Conservation (phyloP, 2,113 vertebrate genomes). For the Calidris pygmaea region DNA sequence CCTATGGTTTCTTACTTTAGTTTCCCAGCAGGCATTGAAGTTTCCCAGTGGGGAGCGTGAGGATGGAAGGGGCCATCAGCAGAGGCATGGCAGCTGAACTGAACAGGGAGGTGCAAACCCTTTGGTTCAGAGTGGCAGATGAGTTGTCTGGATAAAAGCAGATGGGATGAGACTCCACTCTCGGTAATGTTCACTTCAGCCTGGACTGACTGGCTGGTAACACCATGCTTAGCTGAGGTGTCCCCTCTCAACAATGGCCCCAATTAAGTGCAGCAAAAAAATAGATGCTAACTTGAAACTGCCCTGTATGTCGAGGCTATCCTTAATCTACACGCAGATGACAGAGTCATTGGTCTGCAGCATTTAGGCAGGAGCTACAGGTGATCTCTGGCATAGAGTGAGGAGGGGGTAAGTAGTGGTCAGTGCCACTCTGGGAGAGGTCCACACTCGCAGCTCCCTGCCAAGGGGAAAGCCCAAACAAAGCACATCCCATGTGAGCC, state of each 20-base stretch:
- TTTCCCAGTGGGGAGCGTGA: neutral
- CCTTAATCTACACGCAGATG: neutral
- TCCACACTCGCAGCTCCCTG: fast-evolving
- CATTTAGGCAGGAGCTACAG: neutral
- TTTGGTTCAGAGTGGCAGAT: neutral
- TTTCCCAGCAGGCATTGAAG: neutral
- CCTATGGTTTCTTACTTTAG: neutral
- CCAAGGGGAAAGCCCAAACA: neutral
- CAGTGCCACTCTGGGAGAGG: neutral
- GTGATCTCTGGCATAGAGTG: neutral
- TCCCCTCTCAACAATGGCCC: neutral
- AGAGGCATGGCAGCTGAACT: neutral
- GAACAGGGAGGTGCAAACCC: neutral
- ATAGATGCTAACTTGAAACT: neutral
- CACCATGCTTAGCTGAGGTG: fast-evolving
- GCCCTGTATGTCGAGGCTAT: neutral
- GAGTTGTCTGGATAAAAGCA: neutral
- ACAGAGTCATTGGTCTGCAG: neutral
- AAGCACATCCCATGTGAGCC: neutral
- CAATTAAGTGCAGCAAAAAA: neutral
- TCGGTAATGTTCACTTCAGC: neutral
- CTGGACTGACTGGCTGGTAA: neutral
- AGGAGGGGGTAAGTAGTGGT: neutral
- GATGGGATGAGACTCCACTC: neutral
- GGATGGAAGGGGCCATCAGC: neutral